A percentile compares a stretch with the other conserved stretches of the same genome.
These are phyloP conservation scores for Incurvaria masculella DNA, from an alignment of 2,888 invertebrate species.

Conservation along the genomic window DNA sequence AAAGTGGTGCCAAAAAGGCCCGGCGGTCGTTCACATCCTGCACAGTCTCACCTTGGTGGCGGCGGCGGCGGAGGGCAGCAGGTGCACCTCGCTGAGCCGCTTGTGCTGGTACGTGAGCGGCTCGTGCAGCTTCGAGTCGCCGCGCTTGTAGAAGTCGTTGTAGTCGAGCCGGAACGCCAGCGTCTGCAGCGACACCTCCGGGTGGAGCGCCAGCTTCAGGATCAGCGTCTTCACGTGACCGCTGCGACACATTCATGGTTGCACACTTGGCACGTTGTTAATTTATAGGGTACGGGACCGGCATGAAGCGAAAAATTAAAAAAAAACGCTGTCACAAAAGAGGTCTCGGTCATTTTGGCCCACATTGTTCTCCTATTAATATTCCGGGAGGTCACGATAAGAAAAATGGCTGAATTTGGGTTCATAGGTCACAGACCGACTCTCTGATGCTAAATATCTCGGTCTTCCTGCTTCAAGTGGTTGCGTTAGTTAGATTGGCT, in stretches of 20 bases:
- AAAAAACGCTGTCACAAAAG: neutral
- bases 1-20: too few species aligned
- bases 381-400: too few species aligned
- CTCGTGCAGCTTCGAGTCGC: slow-evolving; percentile 71
- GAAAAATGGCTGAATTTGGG: too few species aligned
- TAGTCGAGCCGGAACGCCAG: slow-evolving; percentile 92
- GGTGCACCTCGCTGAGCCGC: slow-evolving; percentile 56
- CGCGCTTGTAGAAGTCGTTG: slow-evolving; percentile 90
- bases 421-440: too few species aligned
- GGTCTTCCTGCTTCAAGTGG: too few species aligned
- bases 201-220: slow-evolving; percentile 75
- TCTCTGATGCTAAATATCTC: too few species aligned
- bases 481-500: too few species aligned
- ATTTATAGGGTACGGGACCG: neutral
- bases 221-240: slow-evolving; percentile 86
- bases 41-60: neutral
- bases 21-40: neutral
- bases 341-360: too few species aligned
- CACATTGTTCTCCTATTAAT: too few species aligned
- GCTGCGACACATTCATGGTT: slow-evolving; percentile 32
- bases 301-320: neutral
- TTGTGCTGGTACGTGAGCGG: slow-evolving; percentile 63
- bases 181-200: slow-evolving; percentile 84
- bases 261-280: neutral
- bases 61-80: slow-evolving; percentile 13